Evolutionary conservation across 2,113 vertebrate species (phyloP), one percentile per base, ranked within the genome.

Genomic region (Albula goreensis): DNA sequence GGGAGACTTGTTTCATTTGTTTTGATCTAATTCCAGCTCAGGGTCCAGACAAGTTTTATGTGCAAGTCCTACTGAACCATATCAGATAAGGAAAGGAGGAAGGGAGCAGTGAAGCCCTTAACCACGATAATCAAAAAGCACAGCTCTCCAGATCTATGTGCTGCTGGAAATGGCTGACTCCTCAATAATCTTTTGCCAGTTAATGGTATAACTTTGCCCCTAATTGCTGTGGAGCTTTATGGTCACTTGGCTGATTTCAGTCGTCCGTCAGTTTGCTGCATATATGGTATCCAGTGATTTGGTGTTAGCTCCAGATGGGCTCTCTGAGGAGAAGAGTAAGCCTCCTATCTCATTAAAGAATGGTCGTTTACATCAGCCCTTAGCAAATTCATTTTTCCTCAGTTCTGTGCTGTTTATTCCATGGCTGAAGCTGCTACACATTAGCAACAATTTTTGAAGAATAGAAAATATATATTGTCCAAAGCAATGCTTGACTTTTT

Each of bases 301-400:
- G 66, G 63, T n/a, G 50, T 70, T 77, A 79, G 70, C 49, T 86
- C 74, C 25, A 86, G 83, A 74, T 12, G 31, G 31, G 31, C 31
- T 41, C 31, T 41, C 31, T 48, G 53, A 85, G 86, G 85, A 81
- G 83, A 53, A 85, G 78, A 81, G 41, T 5, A 83, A 53, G 56
- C 81, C 88, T 56, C 83, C 25, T 53, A 80, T 88, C 86, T 87
- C 83, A 85, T 89, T 88, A 89, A 84, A 82, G 80, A 83, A n/a
- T 50, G 82, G 80, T 51, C 78, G 80, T 25, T 49, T 53, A 77
- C 80, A 80, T 85, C 79, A 74, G 78, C 41, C 78, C 17, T 52
- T n/a, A 51, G 57, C 5, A 77, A 84, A 70, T 84, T 84, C 17
- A 74, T 74, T 84, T 74, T 3, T 50, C 48, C 51, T 48, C 5